A percentile compares a stretch with the other conserved stretches of the same genome.
These are phyloP conservation scores for Agrochola macilenta DNA, from an alignment of 2,888 invertebrate genomes.

Conservation along the genomic window DNA sequence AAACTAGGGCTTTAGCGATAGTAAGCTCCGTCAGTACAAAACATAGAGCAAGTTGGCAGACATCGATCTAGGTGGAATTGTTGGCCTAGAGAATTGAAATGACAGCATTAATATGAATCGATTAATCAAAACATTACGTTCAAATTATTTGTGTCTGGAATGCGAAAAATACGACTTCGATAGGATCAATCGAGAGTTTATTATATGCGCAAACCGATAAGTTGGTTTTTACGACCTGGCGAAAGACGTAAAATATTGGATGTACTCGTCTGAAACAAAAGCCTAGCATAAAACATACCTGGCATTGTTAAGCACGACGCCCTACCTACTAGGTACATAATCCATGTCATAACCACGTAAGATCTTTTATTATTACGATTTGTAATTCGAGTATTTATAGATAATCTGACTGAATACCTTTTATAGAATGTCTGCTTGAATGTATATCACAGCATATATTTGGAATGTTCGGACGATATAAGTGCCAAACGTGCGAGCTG, in stretches of 20 bases:
- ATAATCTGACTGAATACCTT: conserved; percentile 51
- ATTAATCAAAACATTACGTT: conserved; percentile 18
- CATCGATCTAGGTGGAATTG: neutral
- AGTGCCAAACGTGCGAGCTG: conserved; percentile 43
- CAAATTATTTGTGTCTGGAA: conserved; percentile 19
- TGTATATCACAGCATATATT: conserved; percentile 45
- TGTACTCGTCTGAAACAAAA: conserved; percentile 48
- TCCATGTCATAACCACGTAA: conserved; percentile 21
- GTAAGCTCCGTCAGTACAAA: neutral
- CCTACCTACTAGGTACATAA: neutral
- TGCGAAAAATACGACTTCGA: conserved; percentile 36
- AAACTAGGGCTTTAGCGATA: neutral
- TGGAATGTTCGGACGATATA: conserved; percentile 52
- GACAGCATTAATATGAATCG: conserved; percentile 8
- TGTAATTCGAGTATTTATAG: conserved; percentile 56
- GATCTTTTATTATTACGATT: conserved; percentile 25
- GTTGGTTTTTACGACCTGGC: conserved; percentile 51
- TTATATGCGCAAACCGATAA: conserved; percentile 40
- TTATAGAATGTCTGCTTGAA: conserved; percentile 44
- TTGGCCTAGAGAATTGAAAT: conserved; percentile 14
- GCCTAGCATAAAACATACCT: conserved; percentile 46
- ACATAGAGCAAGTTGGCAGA: neutral
- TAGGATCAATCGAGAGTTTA: conserved; percentile 34
- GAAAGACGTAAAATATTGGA: conserved; percentile 47
- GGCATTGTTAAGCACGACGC: neutral